Evolutionary conservation across 2,888 invertebrate genomes (phyloP).

Genomic region (Aleiodes leptofemur): DNA sequence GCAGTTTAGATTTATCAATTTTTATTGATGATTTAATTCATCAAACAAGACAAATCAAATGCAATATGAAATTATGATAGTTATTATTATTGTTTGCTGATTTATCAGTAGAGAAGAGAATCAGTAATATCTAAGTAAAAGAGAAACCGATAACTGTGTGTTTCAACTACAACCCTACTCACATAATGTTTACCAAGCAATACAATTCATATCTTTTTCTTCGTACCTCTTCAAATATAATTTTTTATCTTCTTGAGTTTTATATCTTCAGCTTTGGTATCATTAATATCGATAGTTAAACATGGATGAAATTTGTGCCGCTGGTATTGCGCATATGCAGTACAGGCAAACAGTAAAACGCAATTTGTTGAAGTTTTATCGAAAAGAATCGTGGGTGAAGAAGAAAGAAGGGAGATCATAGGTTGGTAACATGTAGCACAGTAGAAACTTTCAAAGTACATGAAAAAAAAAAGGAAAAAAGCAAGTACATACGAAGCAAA

Average conservation of each 20-base stretch:
- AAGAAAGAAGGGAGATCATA: conserved; percentile 28
- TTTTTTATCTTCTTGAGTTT: conserved; percentile 10
- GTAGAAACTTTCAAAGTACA: conserved; percentile 57
- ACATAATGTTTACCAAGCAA: conserved; percentile 9
- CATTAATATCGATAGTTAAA: conserved; percentile 33
- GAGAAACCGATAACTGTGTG: conserved; percentile 7
- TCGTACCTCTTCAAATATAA: background rate
- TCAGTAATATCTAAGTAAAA: conserved; percentile 33
- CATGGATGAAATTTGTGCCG: conserved; percentile 17
- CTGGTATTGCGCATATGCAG: conserved; percentile 32
- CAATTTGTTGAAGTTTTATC: conserved; percentile 31
- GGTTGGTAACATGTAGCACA: conserved; percentile 48
- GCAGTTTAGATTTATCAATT: background rate
- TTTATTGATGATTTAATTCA: background rate
- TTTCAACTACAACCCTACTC: conserved; percentile 2
- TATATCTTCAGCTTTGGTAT: conserved; percentile 13
- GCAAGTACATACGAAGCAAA: conserved; percentile 54
- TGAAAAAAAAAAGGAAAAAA: background rate
- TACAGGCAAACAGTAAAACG: conserved; percentile 30
- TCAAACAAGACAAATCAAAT: conserved; percentile 37
- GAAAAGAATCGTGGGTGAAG: conserved; percentile 18
- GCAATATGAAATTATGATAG: conserved; percentile 49
- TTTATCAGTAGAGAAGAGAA: conserved; percentile 24
- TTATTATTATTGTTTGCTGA: conserved; percentile 48
- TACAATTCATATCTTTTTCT: conserved; percentile 16